These are phyloP conservation scores for Drosophila orena DNA, from an alignment of 1,140 invertebrate species.

Conservation along the genomic window DNA sequence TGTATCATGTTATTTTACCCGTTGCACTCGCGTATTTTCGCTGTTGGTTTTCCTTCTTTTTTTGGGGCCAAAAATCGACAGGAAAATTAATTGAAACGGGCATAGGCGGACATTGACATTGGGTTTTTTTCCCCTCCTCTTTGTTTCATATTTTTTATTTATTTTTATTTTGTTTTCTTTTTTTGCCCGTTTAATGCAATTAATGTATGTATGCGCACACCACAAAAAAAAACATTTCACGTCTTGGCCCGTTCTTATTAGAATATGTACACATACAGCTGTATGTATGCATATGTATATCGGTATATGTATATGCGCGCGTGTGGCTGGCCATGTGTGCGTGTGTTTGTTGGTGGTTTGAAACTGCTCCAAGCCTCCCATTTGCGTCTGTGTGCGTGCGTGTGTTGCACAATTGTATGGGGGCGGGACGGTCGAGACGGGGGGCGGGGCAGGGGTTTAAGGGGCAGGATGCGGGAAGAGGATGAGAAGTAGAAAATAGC, in stretches of 20 bases:
- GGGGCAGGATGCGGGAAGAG: background rate
- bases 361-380: conserved; percentile 60
- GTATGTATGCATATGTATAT: conserved; percentile 50
- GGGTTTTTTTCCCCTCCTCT: background rate
- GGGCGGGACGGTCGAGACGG: conserved; percentile 12
- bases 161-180: background rate
- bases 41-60: conserved; percentile 19
- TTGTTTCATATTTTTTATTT: no score
- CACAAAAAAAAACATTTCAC: conserved; percentile 63
- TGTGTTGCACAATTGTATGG: conserved; percentile 56
- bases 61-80: conserved; percentile 40
- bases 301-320: conserved; percentile 34
- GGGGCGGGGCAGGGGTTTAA: background rate
- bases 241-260: conserved; percentile 61
- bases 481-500: conserved; percentile 32
- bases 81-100: conserved; percentile 12
- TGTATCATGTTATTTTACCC: conserved; percentile 60
- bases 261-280: conserved; percentile 53
- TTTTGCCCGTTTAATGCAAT: conserved; percentile 35
- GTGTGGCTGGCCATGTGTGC: conserved; percentile 40
- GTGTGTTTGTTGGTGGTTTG: conserved; percentile 67
- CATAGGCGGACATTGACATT: conserved; percentile 16
- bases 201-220: conserved; percentile 46
- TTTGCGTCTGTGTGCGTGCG: conserved; percentile 39
- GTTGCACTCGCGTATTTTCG: conserved; percentile 57